Base-by-base conservation (phyloP, 1,140 invertebrate species). In the Platyscapa corneri region DNA sequence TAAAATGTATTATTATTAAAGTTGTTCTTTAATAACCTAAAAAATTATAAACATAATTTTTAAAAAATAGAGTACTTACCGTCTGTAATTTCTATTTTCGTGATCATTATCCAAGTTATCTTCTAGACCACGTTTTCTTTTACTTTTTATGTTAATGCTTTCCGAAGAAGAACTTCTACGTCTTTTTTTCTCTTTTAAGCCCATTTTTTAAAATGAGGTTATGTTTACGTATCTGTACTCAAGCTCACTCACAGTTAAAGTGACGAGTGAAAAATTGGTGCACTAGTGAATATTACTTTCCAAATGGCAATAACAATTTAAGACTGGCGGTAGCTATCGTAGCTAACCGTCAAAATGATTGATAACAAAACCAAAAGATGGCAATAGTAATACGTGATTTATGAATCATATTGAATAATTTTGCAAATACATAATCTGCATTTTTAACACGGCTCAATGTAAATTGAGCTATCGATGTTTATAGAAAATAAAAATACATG, bases 101-200 rank as follows among this genome's bases (percentile, higher is more conserved):
- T 82, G 60, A 56, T 84, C 76, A 42, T 77, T 32, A 16, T 80
- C 49, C 6, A 42, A 32, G 23, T 65, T 23, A 53, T 70, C 23
- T 30, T 81, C 78, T 70, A 70, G 67, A 7, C 70, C n/a, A 6
- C 79, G 79, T 70, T 53, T 81, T 27, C 14, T 70, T 53, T 81
- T 81, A 72, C 2, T 49, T 81, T 81, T 81, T 10, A 49, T 12
- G 53, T 67, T 16, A n/a, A 34, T 42, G 7, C 65, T 70, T 49
- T 81, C 81, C 20, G 49, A 56, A 20, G 72, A 83, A 39, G 70
- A 83, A 75, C 72, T 83, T 39, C 37, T 75, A 12, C 81, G 32
- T 18, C 70, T 70, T 75, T 42, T 83, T 42, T 42, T 83, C 53
- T 83, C 70, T 37, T 65, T 53, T 10, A 39, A 60, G 49, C 72